A percentile compares a stretch with the other conserved stretches of the same genome.
These are phyloP conservation scores for Acrossocheilus fasciatus DNA, from an alignment of 2,797 vertebrate species.

Conservation along the genomic window DNA sequence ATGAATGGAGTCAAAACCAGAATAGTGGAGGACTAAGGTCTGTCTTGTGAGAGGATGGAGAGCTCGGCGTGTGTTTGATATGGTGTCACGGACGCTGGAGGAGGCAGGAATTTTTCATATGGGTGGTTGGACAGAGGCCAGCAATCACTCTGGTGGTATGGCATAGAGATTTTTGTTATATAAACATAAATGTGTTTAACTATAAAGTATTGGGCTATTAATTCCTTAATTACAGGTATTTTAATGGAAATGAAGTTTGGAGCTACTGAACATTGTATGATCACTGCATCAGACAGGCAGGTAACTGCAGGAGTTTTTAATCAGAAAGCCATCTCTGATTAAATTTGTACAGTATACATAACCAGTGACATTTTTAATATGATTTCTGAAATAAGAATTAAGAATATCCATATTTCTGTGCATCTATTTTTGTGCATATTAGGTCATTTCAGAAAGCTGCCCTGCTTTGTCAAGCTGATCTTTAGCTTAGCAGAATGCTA, in stretches of 20 bases:
- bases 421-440: background rate
- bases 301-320: background rate
- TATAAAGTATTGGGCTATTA: background rate
- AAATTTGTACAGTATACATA: background rate
- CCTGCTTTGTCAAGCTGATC: background rate
- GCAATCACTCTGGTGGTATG: background rate
- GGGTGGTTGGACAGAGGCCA: background rate
- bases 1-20: slow-evolving; percentile 26
- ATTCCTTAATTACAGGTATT: background rate
- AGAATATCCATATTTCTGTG: background rate
- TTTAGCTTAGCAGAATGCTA: slow-evolving; percentile 26
- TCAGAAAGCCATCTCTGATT: background rate
- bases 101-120: slow-evolving; percentile 4
- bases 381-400: background rate
- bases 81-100: background rate
- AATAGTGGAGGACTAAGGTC: background rate
- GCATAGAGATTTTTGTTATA: slow-evolving; percentile 17
- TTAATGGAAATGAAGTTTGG: background rate
- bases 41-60: background rate
- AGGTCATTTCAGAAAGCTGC: background rate
- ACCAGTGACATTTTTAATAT: background rate
- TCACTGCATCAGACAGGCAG: background rate
- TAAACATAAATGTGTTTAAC: background rate
- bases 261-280: background rate
- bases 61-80: background rate